Conservation (phyloP, 2,797 vertebrate species). For the Tokudaia tokunoshimensis region DNA sequence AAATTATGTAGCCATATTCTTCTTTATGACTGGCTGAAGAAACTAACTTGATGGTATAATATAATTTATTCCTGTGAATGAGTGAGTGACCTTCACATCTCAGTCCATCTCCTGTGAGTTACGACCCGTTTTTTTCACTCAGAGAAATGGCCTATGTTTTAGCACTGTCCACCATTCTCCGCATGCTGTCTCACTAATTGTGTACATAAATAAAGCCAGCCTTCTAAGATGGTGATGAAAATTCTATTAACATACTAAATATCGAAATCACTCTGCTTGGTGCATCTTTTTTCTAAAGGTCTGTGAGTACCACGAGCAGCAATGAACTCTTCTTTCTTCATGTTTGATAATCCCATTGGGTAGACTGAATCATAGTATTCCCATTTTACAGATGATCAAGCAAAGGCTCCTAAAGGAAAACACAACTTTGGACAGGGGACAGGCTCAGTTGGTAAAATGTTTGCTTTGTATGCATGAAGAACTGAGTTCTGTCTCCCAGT, state of each 20-base stretch:
- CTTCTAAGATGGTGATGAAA: conserved; percentile 51
- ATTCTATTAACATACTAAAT: conserved; percentile 78
- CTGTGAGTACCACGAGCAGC: not conserved
- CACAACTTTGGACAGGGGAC: not conserved
- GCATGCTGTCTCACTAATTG: conserved; percentile 54
- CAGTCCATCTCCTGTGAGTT: conserved; percentile 84
- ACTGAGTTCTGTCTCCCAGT: not conserved
- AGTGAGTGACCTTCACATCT: conserved; percentile 87
- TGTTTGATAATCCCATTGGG: not conserved
- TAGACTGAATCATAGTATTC: not conserved
- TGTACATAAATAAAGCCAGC: conserved; percentile 70
- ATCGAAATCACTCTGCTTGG: conserved; percentile 68
- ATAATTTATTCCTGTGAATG: conserved; percentile 86
- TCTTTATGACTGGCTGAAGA: conserved; percentile 86
- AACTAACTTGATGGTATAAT: conserved; percentile 86
- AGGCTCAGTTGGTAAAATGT: not conserved
- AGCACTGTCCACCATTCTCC: conserved; percentile 65
- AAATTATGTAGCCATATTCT: conserved; percentile 84
- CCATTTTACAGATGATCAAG: conserved; percentile 69
- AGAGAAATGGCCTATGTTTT: conserved; percentile 78
- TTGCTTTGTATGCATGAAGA: not conserved
- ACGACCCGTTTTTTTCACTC: conserved; percentile 54
- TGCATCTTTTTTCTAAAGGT: conserved; percentile 67
- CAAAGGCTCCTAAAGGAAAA: not conserved
- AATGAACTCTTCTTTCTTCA: not conserved